Evolutionary conservation across 2,113 vertebrate genomes (phyloP).

Genomic region (Stegastes partitus): DNA sequence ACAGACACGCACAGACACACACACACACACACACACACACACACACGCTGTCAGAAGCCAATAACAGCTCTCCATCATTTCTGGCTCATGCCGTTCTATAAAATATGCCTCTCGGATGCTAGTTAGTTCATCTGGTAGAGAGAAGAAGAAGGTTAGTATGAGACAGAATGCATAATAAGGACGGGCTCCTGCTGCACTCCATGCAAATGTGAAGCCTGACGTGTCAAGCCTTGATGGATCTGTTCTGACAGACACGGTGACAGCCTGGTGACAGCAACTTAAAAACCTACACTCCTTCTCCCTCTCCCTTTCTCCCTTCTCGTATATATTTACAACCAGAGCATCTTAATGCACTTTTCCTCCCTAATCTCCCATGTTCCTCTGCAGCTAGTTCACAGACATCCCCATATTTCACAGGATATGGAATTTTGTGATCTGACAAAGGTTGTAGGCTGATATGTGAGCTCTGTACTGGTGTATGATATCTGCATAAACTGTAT

Average conservation of each 20-base stretch:
- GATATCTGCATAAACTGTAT: constrained; percentile 49
- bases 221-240: constrained; percentile 84
- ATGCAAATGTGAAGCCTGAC: constrained; percentile 82
- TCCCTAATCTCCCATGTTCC: constrained; percentile 62
- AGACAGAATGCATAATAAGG: constrained; percentile 80
- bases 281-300: constrained; percentile 73
- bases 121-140: constrained; percentile 66
- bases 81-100: constrained; percentile 49
- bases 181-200: constrained; percentile 72
- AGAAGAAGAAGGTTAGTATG: constrained; percentile 67
- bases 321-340: constrained; percentile 72
- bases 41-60: constrained; percentile 48
- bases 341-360: constrained; percentile 72
- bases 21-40: constrained; percentile 8
- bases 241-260: constrained; percentile 85
- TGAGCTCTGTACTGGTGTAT: constrained; percentile 7
- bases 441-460: constrained; percentile 60
- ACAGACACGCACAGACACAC: constrained; percentile 16
- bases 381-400: constrained; percentile 61
- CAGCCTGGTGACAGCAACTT: constrained; percentile 83
- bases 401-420: constrained; percentile 66
- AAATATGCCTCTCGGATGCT: constrained; percentile 68
- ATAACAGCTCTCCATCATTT: constrained; percentile 74
- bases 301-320: constrained; percentile 47
- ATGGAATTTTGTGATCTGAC: constrained; percentile 64